Conservation (phyloP, 2,113 vertebrate genomes). For the Urocolius indicus region DNA sequence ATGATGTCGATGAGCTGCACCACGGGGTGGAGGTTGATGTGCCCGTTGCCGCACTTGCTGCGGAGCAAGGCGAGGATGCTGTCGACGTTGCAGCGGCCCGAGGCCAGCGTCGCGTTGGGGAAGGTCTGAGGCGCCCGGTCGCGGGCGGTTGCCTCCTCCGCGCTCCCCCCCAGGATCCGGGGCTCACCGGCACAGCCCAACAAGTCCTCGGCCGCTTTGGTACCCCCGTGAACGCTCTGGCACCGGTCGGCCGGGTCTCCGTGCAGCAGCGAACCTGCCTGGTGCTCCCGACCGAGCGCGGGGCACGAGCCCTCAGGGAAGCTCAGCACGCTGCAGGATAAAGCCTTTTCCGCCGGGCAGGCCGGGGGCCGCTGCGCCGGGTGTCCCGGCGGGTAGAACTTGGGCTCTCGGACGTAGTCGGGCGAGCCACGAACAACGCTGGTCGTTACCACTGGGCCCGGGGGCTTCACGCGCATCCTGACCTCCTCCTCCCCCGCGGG, state of each 20-base stretch:
- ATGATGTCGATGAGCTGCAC: constrained; percentile 85
- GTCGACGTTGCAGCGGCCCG: constrained; percentile 73
- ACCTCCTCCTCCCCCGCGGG: constrained; percentile 79
- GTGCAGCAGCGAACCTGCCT: constrained; percentile 73
- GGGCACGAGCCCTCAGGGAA: constrained; percentile 80
- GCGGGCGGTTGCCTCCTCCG: constrained; percentile 42
- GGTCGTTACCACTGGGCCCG: constrained; percentile 80
- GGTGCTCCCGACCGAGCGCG: constrained; percentile 59
- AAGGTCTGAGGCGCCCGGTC: constrained; percentile 72
- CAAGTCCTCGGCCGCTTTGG: constrained; percentile 74
- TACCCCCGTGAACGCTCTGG: constrained; percentile 60
- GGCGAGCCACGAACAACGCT: constrained; percentile 80
- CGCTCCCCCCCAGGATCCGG: constrained; percentile 68
- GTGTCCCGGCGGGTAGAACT: constrained; percentile 77
- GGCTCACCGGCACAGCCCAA: constrained; percentile 61
- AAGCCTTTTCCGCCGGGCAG: constrained; percentile 77
- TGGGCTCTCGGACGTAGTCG: constrained; percentile 83
- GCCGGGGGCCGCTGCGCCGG: constrained; percentile 69
- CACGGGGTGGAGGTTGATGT: constrained; percentile 83
- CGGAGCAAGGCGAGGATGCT: constrained; percentile 74
- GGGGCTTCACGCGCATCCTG: constrained; percentile 85
- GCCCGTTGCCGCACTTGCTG: constrained; percentile 80
- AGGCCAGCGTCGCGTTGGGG: constrained; percentile 71
- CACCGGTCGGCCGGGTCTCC: constrained; percentile 77
- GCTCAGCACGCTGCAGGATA: constrained; percentile 74